Base-by-base conservation (phyloP, 2,797 vertebrate genomes). In the Chlorospingus flavigularis region DNA sequence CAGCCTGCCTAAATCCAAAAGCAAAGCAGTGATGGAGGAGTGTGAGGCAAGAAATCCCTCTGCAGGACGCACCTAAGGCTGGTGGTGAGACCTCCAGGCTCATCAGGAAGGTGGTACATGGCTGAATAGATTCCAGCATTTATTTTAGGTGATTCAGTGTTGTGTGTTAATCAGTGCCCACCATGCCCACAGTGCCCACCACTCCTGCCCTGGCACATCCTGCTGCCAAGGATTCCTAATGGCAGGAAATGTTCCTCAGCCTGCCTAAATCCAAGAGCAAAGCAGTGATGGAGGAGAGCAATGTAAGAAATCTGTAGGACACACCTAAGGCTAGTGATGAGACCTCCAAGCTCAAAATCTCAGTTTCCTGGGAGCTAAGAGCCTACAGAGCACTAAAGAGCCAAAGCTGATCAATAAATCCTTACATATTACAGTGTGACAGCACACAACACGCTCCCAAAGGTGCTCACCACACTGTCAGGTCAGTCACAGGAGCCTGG, bases 351-450 rank as follows among this genome's bases (percentile, higher is more conserved):
- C 55, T 7, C 1, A 2, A 33, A 58, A 57, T 7, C 51, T 1
- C 31, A 37, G 20, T 5, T 75, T 17, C 45, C 53, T 18, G 54
- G 16, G 50, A 68, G 28, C 20, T 40, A 12, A 58, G 24, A 28
- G 78, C 37, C 72, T 60, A 53, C 1, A 2, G 2, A 43, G 86
- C 78, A 39, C 39, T 12, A 1, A 67, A 40, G n/a, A 74, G 40
- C 61, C 77, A 30, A 66, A 68, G 30, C 1, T 26, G 66, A 70
- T 21, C 17, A 57, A 72, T 25, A 78, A 83, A 78, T 11, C 40
- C 20, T 50, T 6, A 17, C 26, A 3, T 5, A 0, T 1, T 54
- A 42, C 5, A 21, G 35, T 1, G 5, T 0, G 73, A 26, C 55
- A 48, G 5, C 2, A 43, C 35, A 17, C 51, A 58, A 7, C 15